phyloP scores from a whole-genome alignment of 2,113 vertebrate genomes.

The Clinocottus analis region DNA sequence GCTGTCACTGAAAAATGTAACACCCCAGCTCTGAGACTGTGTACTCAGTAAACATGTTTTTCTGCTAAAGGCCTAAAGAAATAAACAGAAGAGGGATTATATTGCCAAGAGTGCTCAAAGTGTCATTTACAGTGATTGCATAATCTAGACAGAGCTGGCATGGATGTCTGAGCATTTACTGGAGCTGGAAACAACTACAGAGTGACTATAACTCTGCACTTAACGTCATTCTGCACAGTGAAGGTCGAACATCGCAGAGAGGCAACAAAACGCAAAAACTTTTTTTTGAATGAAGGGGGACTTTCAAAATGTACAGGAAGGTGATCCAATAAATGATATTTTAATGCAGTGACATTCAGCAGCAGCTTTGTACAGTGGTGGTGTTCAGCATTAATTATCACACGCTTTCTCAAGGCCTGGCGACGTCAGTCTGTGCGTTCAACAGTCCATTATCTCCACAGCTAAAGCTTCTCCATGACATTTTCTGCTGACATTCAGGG shows the following conservation, averaged over 20 bases:
- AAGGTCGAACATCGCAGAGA: too few species aligned
- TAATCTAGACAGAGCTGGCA: not conserved
- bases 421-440: not conserved
- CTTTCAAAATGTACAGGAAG: not conserved
- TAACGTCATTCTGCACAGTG: too few species aligned
- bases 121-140: constrained; percentile 14
- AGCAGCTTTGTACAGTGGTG: not conserved
- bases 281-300: too few species aligned
- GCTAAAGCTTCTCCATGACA: not conserved
- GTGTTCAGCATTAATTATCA: not conserved
- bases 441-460: not conserved
- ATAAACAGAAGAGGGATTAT: constrained; percentile 23
- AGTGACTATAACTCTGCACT: not conserved
- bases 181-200: not conserved
- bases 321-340: not conserved
- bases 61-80: constrained; percentile 23
- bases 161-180: constrained; percentile 1
- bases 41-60: not conserved
- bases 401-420: not conserved
- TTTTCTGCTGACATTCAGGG: too few species aligned
- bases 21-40: not conserved
- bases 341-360: not conserved
- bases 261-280: too few species aligned
- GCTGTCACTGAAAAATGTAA: not conserved
- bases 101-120: constrained; percentile 6